phyloP scores from a whole-genome alignment of 2,113 vertebrate genomes.

The Hemibagrus wyckioides region DNA sequence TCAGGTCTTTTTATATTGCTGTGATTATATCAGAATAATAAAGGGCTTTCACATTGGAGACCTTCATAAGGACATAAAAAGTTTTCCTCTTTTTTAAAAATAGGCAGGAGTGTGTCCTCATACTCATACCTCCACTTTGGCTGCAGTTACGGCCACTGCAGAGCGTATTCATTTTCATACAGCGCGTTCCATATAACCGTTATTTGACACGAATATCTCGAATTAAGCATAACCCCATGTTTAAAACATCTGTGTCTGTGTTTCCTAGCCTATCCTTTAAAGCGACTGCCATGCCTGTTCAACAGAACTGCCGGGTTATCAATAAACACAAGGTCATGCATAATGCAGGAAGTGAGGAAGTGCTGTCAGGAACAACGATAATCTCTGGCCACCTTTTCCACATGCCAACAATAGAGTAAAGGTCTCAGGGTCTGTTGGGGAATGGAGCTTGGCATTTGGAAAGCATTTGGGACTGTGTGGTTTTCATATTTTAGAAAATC shows the following conservation, averaged over 20 bases:
- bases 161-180: constrained; percentile 31
- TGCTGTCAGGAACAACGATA: constrained; percentile 29
- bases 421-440: constrained; percentile 27
- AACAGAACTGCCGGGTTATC: not conserved
- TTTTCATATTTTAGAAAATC: constrained; percentile 5
- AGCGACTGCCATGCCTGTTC: not conserved
- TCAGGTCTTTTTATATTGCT: constrained; percentile 42
- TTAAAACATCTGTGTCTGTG: not conserved
- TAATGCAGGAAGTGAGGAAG: constrained; percentile 21
- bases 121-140: constrained; percentile 29
- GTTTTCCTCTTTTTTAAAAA: not conserved
- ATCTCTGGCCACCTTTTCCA: constrained; percentile 37
- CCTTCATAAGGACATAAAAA: not conserved
- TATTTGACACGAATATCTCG: not conserved
- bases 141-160: constrained; percentile 23
- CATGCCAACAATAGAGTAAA: constrained; percentile 38
- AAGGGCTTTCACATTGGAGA: constrained; percentile 56
- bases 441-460: constrained; percentile 36
- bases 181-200: not conserved
- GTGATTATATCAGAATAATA: constrained; percentile 59
- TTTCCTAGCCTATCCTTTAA: not conserved
- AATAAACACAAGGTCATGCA: constrained; percentile 25
- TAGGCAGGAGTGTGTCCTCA: not conserved
- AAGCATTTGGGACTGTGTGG: not conserved
- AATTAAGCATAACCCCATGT: not conserved